Percentiles rank a stretch among this genome's conserved stretches.
Evolutionary conservation across 2,113 vertebrate genomes (phyloP).

Genomic region (Sebastes schlegelii): DNA sequence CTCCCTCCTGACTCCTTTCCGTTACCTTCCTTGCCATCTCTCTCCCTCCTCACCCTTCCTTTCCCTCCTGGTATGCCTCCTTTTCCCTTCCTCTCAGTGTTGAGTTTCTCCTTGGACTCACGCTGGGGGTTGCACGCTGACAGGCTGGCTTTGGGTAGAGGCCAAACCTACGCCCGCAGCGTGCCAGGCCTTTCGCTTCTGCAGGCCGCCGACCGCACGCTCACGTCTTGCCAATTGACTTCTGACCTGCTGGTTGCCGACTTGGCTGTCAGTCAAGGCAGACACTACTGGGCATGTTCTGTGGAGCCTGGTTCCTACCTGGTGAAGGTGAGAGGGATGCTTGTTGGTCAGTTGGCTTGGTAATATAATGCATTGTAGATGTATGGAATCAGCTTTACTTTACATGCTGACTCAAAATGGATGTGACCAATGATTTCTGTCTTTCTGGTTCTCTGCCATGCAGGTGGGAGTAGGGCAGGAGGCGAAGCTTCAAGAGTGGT

Average conservation of each 20-base stretch:
- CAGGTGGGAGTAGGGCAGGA: slow-evolving; percentile 95
- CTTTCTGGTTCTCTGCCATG: background rate
- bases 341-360: background rate
- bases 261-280: slow-evolving; percentile 92
- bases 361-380: background rate
- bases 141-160: slow-evolving; percentile 92
- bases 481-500: slow-evolving; percentile 94
- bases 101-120: slow-evolving; percentile 95
- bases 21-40: slow-evolving; percentile 4
- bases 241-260: slow-evolving; percentile 91
- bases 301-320: slow-evolving; percentile 96
- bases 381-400: background rate
- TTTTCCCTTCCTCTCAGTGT: slow-evolving; percentile 80
- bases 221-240: slow-evolving; percentile 95
- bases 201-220: slow-evolving; percentile 88
- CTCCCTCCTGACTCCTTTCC: slow-evolving; percentile 19
- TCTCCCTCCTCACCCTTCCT: background rate
- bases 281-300: slow-evolving; percentile 97
- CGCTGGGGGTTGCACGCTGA: slow-evolving; percentile 94
- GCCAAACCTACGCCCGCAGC: slow-evolving; percentile 93
- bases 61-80: background rate
- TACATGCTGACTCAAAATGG: background rate
- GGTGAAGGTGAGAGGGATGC: slow-evolving; percentile 85
- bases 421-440: slow-evolving; percentile 25
- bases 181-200: slow-evolving; percentile 91